Base-by-base conservation (phyloP, 2,113 vertebrate genomes). In the Phoxinus phoxinus region DNA sequence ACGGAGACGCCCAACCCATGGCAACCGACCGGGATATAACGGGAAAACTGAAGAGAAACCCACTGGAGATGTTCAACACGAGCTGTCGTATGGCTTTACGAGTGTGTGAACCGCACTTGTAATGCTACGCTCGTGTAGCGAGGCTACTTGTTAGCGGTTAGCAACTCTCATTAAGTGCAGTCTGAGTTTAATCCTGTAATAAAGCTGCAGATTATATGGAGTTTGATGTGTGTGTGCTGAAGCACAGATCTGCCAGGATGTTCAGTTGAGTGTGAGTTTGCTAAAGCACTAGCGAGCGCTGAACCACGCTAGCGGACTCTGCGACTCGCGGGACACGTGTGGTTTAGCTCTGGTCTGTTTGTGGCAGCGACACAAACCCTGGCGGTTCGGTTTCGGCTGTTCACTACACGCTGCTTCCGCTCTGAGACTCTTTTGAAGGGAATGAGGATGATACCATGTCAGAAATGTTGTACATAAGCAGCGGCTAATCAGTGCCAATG, bases 301-400 rank as follows among this genome's bases (percentile, higher is more conserved):
- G 27, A 32, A 53, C 25, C 72, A n/a, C 3, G 27, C n/a, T n/a
- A n/a, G n/a, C 1, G 17, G 27, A 19, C 21, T 15, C 51, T 8
- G 32, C 12, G 30, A 53, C 17, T 32, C 74, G 30, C 1, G 53
- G 56, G n/a, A 6, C 7, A 4, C 58, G 3, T 46, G 77, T 27
- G 77, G 77, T 63, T 80, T 8, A 3, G 23, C 21, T 80, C 37
- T 63, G 77, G 77, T 80, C 77, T 44, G n/a, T 44, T 80, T 80
- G 77, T 80, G 58, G 77, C n/a, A 27, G 56, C 6, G 15, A 41
- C 19, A 79, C 23, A 61, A 61, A 79, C 77, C 77, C 32, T 19
- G 56, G 35, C 23, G 12, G 77, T 61, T 61, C 32, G 7, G 77
- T 41, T 41, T 78, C 1, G 6, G 21, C 8, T 25, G 76, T 59